phyloP scores from a whole-genome alignment of 2,113 vertebrate species.

The Sinocyclocheilus rhinocerous region DNA sequence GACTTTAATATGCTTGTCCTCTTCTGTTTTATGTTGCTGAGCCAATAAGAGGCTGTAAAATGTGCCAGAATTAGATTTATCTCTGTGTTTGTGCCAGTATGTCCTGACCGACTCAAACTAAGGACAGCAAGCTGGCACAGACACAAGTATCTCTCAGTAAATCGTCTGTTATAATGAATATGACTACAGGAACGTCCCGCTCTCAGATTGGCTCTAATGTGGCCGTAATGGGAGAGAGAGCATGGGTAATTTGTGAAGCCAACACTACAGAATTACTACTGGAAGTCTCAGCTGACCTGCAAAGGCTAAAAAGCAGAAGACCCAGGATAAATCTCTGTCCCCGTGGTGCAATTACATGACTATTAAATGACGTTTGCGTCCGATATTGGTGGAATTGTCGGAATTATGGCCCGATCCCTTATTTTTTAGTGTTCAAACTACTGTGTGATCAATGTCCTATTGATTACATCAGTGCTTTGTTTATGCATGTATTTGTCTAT shows the following conservation, averaged over 20 bases:
- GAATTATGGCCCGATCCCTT: not conserved
- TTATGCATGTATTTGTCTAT: not conserved
- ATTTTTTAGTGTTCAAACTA: not conserved
- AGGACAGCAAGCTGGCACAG: conserved; percentile 47
- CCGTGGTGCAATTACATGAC: conserved; percentile 1
- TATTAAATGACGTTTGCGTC: not conserved
- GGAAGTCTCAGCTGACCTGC: conserved; percentile 16
- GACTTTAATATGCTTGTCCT: not conserved
- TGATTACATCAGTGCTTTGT: not conserved
- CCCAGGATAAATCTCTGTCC: conserved; percentile 28
- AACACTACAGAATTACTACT: conserved; percentile 20
- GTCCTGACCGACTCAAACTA: conserved; percentile 18
- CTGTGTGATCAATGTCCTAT: not conserved
- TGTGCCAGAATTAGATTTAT: conserved; percentile 23
- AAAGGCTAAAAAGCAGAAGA: not conserved
- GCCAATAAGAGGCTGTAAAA: conserved; percentile 38
- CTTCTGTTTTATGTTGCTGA: conserved; percentile 4
- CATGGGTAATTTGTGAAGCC: conserved; percentile 31
- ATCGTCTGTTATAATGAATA: conserved; percentile 55
- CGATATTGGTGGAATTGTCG: not conserved
- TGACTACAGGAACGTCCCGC: conserved; percentile 3
- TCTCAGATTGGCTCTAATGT: conserved; percentile 60
- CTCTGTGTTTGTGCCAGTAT: not conserved
- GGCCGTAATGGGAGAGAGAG: conserved; percentile 58
- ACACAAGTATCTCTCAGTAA: conserved; percentile 59